Evolutionary conservation across 2,797 vertebrate species (phyloP), one percentile per base, ranked within the genome.

Genomic region (Sciurus vulgaris): DNA sequence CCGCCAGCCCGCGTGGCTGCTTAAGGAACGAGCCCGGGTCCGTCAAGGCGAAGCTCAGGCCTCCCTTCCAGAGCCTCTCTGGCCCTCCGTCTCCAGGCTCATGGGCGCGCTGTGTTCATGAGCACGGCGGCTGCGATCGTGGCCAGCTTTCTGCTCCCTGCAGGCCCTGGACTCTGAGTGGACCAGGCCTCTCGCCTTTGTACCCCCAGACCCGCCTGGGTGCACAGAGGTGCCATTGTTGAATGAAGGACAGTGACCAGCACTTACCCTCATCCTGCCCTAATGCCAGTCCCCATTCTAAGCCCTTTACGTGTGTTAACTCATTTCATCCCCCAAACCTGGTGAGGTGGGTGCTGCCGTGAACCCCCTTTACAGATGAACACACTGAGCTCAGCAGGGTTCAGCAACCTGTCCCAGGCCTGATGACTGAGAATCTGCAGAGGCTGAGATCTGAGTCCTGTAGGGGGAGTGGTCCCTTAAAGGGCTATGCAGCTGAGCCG

Each of bases 151-250:
- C 74, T 35, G 3, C 14, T 20, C 3, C 22, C 14, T 51, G 28
- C 67, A 28, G 61, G 13, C 22, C 28, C 38, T 49, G 18, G 4
- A 61, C 38, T 7, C 63, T 0, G 0, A n/a, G 30, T 1, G 20
- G 14, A 3, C n/a, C 33, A 41, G 35, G 13, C 15, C 41, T 24
- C 76, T 61, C 4, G 4, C 4, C 13, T 59, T 63, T 38, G 38
- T 3, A 3, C 17, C 72, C 84, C 72, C 44, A 74, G 9, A 7
- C 54, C 15, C 15, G 85, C 17, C 7, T 5, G 3, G 24, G 4
- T 10, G 22, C 35, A 26, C 44, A 11, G 4, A 5, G 30, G 24
- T 7, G 51, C 51, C 67, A 61, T 56, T n/a, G 30, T 0, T 10
- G 59, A 4, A 0, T 4, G n/a, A 47, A 82, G 47, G 44, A 26